Base-by-base conservation (phyloP, 2,888 invertebrate genomes). In the Oligia strigilis region DNA sequence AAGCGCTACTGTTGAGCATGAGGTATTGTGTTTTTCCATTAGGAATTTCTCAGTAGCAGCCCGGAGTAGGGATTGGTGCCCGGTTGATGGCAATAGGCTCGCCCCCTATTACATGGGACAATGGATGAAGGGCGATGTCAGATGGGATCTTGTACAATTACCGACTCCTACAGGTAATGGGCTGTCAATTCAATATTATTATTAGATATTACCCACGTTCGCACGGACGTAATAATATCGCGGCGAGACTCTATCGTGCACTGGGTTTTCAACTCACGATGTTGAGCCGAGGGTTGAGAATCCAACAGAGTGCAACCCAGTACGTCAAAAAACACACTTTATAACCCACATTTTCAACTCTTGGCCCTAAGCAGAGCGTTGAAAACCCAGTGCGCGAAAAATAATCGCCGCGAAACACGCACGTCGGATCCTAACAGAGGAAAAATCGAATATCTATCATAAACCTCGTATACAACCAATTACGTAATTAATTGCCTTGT, bases 401-500 rank as follows among this genome's bases (percentile, higher is more conserved):
- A 49, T 46, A 58, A 58, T 4, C 0, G 23, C 23, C 11, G 23
- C 23, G 11, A 58, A 58, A n/a, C 58, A 11, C 23, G 58, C 58
- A 9, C 9, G 9, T 3, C 8, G 4, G 23, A 9, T 58, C 9
- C 58, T 23, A 23, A 36, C 9, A 19, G 40, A 14, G 11, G 72
- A 58, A 40, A 14, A 62, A n/a, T 62, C 19, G 36, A 29, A 36
- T 46, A 46, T 43, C 43, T 74, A 36, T 23, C 17, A 74, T 36
- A 49, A 49, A n/a, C 29, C 64, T 43, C 17, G 4, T 36, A 43
- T 64, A 52, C 52, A 23, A 55, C 17, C 17, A 64, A 64, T 64
- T 77, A 77, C 13, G 5, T 23, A 64, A 29, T 64, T 75, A 55
- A 75, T 77, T 36, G 29, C 29, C n/a, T 40, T n/a, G 23, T 73